Base-by-base conservation (phyloP, 1,140 invertebrate species). In the Drusus annulatus region DNA sequence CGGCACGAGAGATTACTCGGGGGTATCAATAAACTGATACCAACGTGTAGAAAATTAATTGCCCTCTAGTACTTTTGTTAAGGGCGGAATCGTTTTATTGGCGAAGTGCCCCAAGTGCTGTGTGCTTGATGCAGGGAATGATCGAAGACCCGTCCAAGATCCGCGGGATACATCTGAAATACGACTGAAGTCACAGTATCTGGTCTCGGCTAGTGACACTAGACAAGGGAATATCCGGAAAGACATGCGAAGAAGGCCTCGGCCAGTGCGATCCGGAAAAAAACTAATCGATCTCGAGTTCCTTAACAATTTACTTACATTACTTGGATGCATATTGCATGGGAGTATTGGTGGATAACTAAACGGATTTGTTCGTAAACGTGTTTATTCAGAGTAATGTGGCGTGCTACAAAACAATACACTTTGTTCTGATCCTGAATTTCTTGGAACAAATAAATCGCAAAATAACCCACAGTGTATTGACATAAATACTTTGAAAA, bases 181-280 rank as follows among this genome's bases (percentile, higher is more conserved):
- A 71, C 68, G 68, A 71, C 19, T 28, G 19, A 21, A 51, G 68
- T 51, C 68, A 71, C 50, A 25, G 68, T 71, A 71, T 51, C 68
- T 71, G 45, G 17, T 3, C n/a, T 10, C n/a, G n/a, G 15, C 51
- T 71, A 51, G 68, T 71, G 68, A 71, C 68, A 71, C 68, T 71
- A 71, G 68, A 71, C 68, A 71, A 71, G 36, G 50, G 51, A 71
- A 71, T 71, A 52, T 71, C 68, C 68, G 68, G 45, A 71, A 71
- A 71, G 19, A 23, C 65, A 45, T n/a, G 36, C 65, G 65, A 69
- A 50, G 63, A n/a, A 15, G 25, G 31, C 23, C n/a, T 50, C 28
- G 65, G 36, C 17, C 65, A 19, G 31, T 17, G 31, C 68, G 16
- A 52, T 52, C 45, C 68, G 50, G 68, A 71, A 71, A 71, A 71